phyloP scores from a whole-genome alignment of 1,140 invertebrate genomes.

The Dinoponera quadriceps region DNA sequence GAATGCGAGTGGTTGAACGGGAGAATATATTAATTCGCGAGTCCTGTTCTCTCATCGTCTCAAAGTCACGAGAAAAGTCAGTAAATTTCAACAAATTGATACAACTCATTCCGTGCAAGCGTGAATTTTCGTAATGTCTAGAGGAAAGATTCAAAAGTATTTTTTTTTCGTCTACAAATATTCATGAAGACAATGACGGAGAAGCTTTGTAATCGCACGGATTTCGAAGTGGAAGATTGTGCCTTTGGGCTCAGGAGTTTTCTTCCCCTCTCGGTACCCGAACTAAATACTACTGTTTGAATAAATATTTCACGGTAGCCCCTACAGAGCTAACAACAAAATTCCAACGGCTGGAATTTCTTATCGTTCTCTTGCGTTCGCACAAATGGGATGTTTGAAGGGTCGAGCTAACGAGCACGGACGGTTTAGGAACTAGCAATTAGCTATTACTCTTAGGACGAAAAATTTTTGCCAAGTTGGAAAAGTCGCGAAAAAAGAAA shows the following conservation, averaged over 20 bases:
- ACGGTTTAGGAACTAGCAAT: background rate
- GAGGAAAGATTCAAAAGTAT: background rate
- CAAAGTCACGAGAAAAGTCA: background rate
- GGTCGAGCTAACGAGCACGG: slow-evolving; percentile 16
- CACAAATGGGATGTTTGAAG: slow-evolving; percentile 38
- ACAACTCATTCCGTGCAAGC: background rate
- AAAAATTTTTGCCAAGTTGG: too few species aligned
- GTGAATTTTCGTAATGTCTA: background rate
- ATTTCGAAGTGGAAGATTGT: background rate
- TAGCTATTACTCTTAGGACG: background rate
- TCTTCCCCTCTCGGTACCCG: background rate
- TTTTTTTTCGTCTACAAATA: background rate
- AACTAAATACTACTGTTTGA: slow-evolving; percentile 38
- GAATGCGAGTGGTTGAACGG: slow-evolving; percentile 19
- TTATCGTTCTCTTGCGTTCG: background rate
- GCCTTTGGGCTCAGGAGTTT: background rate
- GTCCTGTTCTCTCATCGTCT: slow-evolving; percentile 5
- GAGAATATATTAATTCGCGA: slow-evolving; percentile 61
- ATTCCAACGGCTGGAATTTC: slow-evolving; percentile 25
- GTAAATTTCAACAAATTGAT: background rate
- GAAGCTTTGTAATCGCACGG: background rate
- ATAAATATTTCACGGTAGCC: slow-evolving; percentile 30
- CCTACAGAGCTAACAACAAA: slow-evolving; percentile 42
- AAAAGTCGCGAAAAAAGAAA: too few species aligned
- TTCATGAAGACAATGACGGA: background rate